Conservation (phyloP, 2,888 invertebrate species). For the Eretmocerus hayati region DNA sequence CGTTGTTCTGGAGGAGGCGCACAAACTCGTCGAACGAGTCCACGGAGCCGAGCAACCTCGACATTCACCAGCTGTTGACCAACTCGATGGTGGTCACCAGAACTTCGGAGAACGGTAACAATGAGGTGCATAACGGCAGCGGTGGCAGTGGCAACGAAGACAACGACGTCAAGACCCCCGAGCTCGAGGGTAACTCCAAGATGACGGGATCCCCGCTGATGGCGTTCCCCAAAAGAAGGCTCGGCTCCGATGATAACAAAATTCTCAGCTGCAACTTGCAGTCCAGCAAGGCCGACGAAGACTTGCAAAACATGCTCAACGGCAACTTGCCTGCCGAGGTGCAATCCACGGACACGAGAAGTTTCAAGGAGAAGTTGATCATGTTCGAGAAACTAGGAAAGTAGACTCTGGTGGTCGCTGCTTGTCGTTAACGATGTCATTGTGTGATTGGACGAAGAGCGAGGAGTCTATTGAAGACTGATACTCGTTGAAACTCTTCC, state of each 20-base stretch:
- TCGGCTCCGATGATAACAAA: conserved; percentile 41
- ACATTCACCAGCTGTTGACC: not conserved
- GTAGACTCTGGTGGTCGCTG: too few species aligned
- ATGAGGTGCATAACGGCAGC: conserved; percentile 26
- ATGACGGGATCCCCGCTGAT: conserved; percentile 21
- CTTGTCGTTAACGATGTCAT: too few species aligned
- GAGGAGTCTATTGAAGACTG: too few species aligned
- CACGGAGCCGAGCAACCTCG: not conserved
- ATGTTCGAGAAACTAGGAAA: conserved; percentile 46
- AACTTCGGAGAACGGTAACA: conserved; percentile 44
- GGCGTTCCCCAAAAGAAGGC: conserved; percentile 39
- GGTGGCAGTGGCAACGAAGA: conserved; percentile 22
- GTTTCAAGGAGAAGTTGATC: conserved; percentile 44
- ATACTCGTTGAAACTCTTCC: too few species aligned
- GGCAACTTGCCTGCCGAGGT: conserved; percentile 46
- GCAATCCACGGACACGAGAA: conserved; percentile 41
- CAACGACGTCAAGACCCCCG: conserved; percentile 25
- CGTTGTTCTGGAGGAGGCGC: conserved; percentile 6
- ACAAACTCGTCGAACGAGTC: conserved; percentile 3
- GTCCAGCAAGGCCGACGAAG: conserved; percentile 40
- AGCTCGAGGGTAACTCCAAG: conserved; percentile 3
- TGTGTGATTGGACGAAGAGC: too few species aligned
- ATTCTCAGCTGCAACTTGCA: conserved; percentile 36
- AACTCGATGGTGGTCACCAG: not conserved
- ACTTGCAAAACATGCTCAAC: conserved; percentile 44